phyloP scores from a whole-genome alignment of 2,797 vertebrate species.

The Sparidentex hasta region DNA sequence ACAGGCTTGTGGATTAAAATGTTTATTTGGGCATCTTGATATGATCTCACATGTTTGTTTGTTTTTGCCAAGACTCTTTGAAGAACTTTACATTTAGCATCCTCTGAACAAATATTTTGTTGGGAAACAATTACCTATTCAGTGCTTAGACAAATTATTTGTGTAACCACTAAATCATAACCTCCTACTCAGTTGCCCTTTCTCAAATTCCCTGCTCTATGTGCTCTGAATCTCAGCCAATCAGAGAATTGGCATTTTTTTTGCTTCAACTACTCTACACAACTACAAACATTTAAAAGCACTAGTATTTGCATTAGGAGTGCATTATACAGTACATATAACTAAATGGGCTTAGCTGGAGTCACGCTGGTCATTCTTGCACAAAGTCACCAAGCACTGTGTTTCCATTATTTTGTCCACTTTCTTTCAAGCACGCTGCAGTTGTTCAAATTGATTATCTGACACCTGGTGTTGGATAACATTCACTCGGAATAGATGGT shows the following conservation, averaged over 20 bases:
- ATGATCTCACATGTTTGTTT: background rate
- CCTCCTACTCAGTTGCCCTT: background rate
- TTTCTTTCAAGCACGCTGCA: background rate
- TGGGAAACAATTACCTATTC: background rate
- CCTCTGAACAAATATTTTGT: background rate
- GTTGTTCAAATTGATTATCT: conserved; percentile 36
- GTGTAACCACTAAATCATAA: background rate
- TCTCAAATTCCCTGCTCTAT: background rate
- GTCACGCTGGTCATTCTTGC: background rate
- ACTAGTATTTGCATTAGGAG: background rate
- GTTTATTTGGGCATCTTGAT: background rate
- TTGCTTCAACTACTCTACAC: background rate
- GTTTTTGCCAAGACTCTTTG: background rate
- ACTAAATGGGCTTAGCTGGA: background rate
- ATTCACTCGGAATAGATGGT: conserved; percentile 22
- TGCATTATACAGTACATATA: background rate
- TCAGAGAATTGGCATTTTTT: background rate
- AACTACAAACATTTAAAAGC: background rate
- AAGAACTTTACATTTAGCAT: background rate
- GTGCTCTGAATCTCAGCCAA: background rate
- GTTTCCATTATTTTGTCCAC: conserved; percentile 19
- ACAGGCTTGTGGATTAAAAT: background rate
- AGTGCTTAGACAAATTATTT: background rate
- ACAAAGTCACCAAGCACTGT: background rate
- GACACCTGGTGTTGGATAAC: conserved; percentile 43